phyloP scores from a whole-genome alignment of 2,797 vertebrate species.

The Arrhamphus sclerolepis region DNA sequence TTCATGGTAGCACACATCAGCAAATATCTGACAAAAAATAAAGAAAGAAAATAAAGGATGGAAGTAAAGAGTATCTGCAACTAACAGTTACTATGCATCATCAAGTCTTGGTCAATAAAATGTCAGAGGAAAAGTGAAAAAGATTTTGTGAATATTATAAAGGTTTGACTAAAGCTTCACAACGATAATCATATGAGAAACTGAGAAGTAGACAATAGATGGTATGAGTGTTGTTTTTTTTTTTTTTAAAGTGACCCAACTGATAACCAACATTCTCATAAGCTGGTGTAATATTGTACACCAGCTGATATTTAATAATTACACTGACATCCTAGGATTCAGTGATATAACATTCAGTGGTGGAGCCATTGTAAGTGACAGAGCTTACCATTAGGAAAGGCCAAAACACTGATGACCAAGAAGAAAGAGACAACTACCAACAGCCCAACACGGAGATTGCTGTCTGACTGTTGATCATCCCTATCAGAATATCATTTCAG shows the following conservation, averaged over 20 bases:
- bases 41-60: not conserved
- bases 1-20: not conserved
- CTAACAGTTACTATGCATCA: not conserved
- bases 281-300: too few species aligned
- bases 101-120: not conserved
- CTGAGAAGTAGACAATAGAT: too few species aligned
- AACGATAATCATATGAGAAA: too few species aligned
- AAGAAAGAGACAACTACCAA: conserved; percentile 93
- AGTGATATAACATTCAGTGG: too few species aligned
- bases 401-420: conserved; percentile 92
- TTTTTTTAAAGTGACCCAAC: too few species aligned
- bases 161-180: not conserved
- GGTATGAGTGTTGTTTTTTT: too few species aligned
- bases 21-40: too few species aligned
- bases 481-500: conserved; percentile 75
- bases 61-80: not conserved
- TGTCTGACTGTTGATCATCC: conserved; percentile 88
- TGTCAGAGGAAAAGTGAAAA: not conserved
- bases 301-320: too few species aligned
- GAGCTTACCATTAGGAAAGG: conserved; percentile 94
- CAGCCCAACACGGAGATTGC: conserved; percentile 92
- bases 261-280: too few species aligned
- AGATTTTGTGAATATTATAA: not conserved
- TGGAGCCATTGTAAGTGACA: not conserved
- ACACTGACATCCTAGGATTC: too few species aligned